Percentiles rank a stretch among this genome's conserved stretches.
phyloP scores from a whole-genome alignment of 2,797 vertebrate species.

The Gambusia yucatana region DNA sequence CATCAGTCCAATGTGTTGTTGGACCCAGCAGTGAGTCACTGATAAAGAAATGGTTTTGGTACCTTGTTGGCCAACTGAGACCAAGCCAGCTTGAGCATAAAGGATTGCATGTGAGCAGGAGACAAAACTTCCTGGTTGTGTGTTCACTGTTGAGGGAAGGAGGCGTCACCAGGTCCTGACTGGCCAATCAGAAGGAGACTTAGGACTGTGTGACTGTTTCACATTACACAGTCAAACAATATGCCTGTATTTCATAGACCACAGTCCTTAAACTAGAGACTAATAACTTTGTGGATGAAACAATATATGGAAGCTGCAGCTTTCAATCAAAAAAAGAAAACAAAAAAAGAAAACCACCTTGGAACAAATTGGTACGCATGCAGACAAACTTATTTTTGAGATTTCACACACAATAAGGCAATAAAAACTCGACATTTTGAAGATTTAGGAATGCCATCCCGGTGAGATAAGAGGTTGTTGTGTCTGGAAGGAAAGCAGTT shows the following conservation, averaged over 20 bases:
- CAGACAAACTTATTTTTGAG: neutral
- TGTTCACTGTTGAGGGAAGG: neutral
- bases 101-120: neutral
- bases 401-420: neutral
- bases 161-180: neutral
- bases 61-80: constrained; percentile 50
- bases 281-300: neutral
- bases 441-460: neutral
- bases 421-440: neutral
- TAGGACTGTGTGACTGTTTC: neutral
- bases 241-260: neutral
- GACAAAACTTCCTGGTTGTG: neutral
- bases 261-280: neutral
- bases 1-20: constrained; percentile 74
- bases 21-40: constrained; percentile 80
- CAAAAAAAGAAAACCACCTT: neutral
- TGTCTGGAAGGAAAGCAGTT: neutral
- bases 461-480: neutral
- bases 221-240: neutral
- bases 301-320: neutral
- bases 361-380: neutral
- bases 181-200: neutral
- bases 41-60: constrained; percentile 78
- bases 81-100: neutral
- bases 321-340: neutral